Conservation (phyloP, 2,113 vertebrate genomes). For the Eurypyga helias region DNA sequence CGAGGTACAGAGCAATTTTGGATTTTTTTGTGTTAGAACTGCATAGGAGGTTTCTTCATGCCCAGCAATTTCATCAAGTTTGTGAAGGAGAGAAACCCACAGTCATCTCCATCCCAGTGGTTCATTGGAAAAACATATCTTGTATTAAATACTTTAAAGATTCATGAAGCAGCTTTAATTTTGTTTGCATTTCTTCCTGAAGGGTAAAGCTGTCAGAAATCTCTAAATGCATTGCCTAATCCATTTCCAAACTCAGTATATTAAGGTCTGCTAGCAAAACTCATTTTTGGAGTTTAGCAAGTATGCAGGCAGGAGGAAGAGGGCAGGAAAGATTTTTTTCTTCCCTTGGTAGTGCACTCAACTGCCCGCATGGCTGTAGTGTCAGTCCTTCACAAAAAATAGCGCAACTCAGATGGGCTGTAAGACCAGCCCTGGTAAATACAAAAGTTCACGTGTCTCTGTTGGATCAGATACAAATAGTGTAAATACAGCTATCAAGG, state of each 20-base stretch:
- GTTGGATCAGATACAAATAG: background rate
- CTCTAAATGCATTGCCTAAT: slow-evolving; percentile 69
- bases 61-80: background rate
- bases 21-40: background rate
- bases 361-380: background rate
- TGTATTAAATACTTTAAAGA: slow-evolving; percentile 71
- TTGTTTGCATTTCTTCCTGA: slow-evolving; percentile 67
- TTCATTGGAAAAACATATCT: slow-evolving; percentile 54
- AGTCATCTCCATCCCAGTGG: background rate
- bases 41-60: background rate
- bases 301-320: background rate
- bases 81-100: slow-evolving; percentile 17
- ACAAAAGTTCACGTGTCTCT: background rate
- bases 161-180: slow-evolving; percentile 74
- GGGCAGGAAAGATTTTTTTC: background rate
- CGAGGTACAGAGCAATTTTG: background rate
- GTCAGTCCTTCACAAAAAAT: background rate
- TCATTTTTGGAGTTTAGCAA: slow-evolving; percentile 5
- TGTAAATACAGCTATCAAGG: background rate
- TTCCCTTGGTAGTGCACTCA: background rate
- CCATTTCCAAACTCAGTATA: slow-evolving; percentile 45
- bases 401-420: background rate
- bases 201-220: slow-evolving; percentile 67
- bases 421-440: background rate
- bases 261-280: slow-evolving; percentile 54